phyloP scores from a whole-genome alignment of 2,888 invertebrate genomes.

The Sipunculus nudus region DNA sequence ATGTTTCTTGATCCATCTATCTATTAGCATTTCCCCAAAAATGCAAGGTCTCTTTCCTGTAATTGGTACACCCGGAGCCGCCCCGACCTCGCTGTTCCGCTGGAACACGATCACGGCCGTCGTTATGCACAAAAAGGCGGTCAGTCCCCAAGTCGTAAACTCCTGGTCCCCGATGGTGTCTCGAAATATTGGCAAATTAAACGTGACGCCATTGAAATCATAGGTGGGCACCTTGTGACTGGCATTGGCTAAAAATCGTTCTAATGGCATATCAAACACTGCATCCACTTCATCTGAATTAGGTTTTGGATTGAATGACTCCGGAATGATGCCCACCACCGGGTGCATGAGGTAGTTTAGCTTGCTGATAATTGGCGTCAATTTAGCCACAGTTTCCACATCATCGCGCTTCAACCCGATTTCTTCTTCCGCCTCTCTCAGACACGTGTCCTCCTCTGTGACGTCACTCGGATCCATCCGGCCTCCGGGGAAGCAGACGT shows the following conservation, averaged over 20 bases:
- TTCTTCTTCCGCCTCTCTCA: conserved; percentile 63
- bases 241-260: conserved; percentile 44
- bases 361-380: conserved; percentile 45
- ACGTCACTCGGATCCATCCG: conserved; percentile 52
- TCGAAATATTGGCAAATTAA: conserved; percentile 41
- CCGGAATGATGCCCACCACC: conserved; percentile 51
- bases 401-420: conserved; percentile 50
- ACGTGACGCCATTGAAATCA: conserved; percentile 1
- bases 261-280: conserved; percentile 54
- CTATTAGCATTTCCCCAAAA: too few species aligned
- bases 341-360: conserved; percentile 50
- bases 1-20: too few species aligned
- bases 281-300: conserved; percentile 57
- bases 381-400: conserved; percentile 49
- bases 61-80: too few species aligned
- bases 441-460: conserved; percentile 52
- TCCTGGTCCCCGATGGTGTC: conserved; percentile 41
- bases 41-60: too few species aligned
- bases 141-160: conserved; percentile 52
- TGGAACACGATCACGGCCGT: conserved; percentile 41
- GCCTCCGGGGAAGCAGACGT: conserved; percentile 63
- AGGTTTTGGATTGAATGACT: conserved; percentile 47
- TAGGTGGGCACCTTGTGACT: not conserved
- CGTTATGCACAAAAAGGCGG: conserved; percentile 45
- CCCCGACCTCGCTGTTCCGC: too few species aligned